These are phyloP conservation scores for Ceriagrion tenellum DNA, from an alignment of 2,888 invertebrate species.

Conservation along the genomic window DNA sequence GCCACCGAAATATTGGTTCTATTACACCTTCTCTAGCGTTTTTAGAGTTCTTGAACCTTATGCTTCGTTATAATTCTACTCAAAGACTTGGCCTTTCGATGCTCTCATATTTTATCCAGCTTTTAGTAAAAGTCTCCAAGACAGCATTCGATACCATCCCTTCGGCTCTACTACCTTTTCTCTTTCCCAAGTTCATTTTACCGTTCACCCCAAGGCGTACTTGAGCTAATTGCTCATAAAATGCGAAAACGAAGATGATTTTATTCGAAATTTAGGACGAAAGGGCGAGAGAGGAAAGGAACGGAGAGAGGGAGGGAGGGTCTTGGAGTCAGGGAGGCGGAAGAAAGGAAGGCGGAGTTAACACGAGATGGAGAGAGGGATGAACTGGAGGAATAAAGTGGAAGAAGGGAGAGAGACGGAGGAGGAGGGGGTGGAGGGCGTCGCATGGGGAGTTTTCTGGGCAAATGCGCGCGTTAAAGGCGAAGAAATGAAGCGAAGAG, in stretches of 20 bases:
- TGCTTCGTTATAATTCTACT: too few relatives aligned
- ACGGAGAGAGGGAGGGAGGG: not conserved
- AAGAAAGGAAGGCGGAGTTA: not conserved
- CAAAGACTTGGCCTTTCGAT: too few relatives aligned
- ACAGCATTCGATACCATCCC: too few relatives aligned
- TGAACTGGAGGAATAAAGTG: too few relatives aligned
- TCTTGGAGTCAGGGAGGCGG: not conserved
- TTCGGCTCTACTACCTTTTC: not conserved
- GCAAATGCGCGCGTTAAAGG: not conserved
- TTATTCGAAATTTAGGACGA: not conserved
- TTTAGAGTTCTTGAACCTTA: too few relatives aligned
- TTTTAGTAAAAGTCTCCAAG: too few relatives aligned
- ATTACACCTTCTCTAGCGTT: too few relatives aligned
- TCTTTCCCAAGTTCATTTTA: not conserved
- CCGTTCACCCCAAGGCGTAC: not conserved
- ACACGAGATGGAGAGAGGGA: not conserved
- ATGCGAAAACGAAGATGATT: not conserved
- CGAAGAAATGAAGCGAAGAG: not conserved
- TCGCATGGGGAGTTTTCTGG: not conserved
- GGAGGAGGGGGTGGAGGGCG: not conserved
- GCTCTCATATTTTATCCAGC: too few relatives aligned
- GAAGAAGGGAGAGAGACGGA: not conserved
- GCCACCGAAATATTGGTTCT: too few relatives aligned
- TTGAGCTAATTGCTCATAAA: not conserved
- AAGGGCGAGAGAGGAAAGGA: too few relatives aligned